A percentile compares a stretch with the other conserved stretches of the same genome.
Evolutionary conservation across 2,113 vertebrate genomes (phyloP).

Genomic region (Malurus melanocephalus): DNA sequence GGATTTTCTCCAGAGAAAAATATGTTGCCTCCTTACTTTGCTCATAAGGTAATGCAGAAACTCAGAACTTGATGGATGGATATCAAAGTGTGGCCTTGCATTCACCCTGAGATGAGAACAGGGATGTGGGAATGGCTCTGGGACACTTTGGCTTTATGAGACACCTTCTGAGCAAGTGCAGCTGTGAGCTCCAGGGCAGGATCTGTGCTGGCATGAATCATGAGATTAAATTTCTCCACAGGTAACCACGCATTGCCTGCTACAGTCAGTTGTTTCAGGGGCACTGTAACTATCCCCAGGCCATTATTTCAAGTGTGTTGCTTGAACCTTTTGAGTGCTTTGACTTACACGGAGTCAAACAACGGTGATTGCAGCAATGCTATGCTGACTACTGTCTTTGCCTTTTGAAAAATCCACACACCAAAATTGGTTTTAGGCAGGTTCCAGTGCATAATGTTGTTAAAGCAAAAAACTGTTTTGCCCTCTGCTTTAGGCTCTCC

Average conservation of each 20-base stretch:
- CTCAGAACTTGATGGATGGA: constrained; percentile 22
- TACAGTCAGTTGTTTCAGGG: background rate
- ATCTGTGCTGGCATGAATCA: background rate
- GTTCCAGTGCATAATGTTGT: background rate
- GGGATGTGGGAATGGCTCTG: background rate
- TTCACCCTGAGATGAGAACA: background rate
- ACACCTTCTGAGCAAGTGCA: background rate
- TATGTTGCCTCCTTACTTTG: constrained; percentile 24
- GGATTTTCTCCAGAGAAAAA: constrained; percentile 47
- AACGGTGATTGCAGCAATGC: background rate
- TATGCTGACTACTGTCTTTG: background rate
- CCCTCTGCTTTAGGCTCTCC: background rate
- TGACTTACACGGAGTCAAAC: background rate
- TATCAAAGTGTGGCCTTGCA: background rate
- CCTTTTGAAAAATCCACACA: background rate
- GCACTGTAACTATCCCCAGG: background rate
- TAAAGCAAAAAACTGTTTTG: background rate
- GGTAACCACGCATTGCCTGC: background rate
- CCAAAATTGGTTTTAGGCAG: background rate
- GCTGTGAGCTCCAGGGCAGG: background rate
- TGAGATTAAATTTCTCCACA: background rate
- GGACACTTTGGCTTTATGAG: background rate
- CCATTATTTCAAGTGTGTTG: background rate
- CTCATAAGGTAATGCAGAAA: constrained; percentile 7
- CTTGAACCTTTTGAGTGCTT: background rate